Percentiles rank a stretch among this genome's conserved stretches.
These are phyloP conservation scores for Eulemur rufifrons DNA, from an alignment of 2,113 vertebrate genomes.

Conservation along the genomic window DNA sequence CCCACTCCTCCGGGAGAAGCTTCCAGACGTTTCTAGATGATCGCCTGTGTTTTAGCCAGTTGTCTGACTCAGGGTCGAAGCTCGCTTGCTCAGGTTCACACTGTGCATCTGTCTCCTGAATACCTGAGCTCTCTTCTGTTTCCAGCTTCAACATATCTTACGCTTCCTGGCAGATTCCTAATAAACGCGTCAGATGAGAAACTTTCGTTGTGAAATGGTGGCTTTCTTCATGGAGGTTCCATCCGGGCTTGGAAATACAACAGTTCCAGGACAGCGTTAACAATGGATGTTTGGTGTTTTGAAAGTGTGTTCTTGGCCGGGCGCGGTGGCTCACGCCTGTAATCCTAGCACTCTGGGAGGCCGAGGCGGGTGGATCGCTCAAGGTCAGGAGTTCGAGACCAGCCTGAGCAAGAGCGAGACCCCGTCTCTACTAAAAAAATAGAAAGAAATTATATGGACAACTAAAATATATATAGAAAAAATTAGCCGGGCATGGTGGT, in stretches of 20 bases:
- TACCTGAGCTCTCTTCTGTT: neutral
- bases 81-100: neutral
- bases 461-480: too few relatives aligned
- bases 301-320: neutral
- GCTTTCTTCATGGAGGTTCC: neutral
- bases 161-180: neutral
- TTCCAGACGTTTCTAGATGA: neutral
- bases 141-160: neutral
- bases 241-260: neutral
- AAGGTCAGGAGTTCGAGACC: too few relatives aligned
- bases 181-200: neutral
- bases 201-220: neutral
- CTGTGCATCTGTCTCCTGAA: neutral
- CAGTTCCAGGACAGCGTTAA: fast-evolving
- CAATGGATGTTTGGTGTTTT: neutral
- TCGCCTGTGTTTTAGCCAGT: neutral
- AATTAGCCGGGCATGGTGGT: too few relatives aligned
- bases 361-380: too few relatives aligned
- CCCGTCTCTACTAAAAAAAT: too few relatives aligned
- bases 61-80: neutral
- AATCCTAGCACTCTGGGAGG: too few relatives aligned
- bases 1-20: neutral
- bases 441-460: too few relatives aligned
- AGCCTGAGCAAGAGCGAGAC: too few relatives aligned
- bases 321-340: too few relatives aligned